Evolutionary conservation across 2,888 invertebrate genomes (phyloP).

Genomic region (Stratiomys singularior): DNA sequence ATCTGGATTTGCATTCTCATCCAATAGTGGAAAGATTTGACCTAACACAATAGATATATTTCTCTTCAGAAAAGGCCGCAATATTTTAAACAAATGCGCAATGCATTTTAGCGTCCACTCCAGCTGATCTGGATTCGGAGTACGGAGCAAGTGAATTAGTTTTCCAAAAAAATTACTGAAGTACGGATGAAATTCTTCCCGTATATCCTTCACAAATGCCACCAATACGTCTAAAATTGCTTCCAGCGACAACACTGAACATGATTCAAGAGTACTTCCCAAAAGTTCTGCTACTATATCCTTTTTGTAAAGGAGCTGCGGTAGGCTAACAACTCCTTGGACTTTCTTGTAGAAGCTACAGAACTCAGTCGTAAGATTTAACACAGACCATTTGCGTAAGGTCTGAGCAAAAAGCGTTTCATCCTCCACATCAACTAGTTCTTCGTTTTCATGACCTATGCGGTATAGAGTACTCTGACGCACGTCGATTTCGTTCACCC

Average conservation of each 20-base stretch:
- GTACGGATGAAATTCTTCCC: conserved; percentile 88
- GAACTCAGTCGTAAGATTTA: conserved; percentile 88
- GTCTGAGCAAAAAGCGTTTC: conserved; percentile 85
- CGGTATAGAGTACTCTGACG: conserved; percentile 84
- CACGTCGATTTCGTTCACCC: conserved; percentile 85
- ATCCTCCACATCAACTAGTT: conserved; percentile 72
- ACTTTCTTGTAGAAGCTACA: conserved; percentile 80
- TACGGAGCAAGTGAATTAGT: conserved; percentile 76
- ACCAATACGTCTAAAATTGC: conserved; percentile 86
- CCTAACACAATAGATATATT: conserved; percentile 80
- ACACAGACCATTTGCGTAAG: conserved; percentile 87
- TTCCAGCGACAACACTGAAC: conserved; percentile 79
- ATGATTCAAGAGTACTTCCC: conserved; percentile 77
- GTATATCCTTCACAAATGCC: conserved; percentile 86
- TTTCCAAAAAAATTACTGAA: conserved; percentile 81
- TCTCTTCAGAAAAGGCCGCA: conserved; percentile 84
- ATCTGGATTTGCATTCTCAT: conserved; percentile 76
- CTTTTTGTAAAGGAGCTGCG: conserved; percentile 85
- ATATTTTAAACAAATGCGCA: conserved; percentile 89
- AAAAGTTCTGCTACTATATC: conserved; percentile 79
- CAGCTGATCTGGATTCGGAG: conserved; percentile 83
- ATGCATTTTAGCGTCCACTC: conserved; percentile 88
- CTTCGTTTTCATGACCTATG: conserved; percentile 80
- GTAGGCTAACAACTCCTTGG: conserved; percentile 79
- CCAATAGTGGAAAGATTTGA: conserved; percentile 78